Conservation (phyloP, 2,888 invertebrate genomes). For the Andrena minutula region DNA sequence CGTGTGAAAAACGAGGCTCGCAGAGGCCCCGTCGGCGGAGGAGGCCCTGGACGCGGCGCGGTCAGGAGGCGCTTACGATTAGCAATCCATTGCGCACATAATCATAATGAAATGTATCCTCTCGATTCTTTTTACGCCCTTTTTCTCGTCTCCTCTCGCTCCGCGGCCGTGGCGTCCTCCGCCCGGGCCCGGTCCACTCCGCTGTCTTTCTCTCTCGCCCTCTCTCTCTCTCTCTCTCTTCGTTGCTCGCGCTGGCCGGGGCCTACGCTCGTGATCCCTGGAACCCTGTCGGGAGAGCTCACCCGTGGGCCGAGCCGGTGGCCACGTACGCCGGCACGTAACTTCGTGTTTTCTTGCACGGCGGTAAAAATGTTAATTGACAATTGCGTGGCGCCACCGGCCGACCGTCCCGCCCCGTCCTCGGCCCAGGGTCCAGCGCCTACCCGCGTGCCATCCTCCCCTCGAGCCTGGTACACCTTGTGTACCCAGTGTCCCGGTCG, state of each 20-base stretch:
- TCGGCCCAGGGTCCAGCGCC: conserved; percentile 21
- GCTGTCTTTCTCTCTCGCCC: neutral
- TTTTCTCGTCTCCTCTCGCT: conserved; percentile 5
- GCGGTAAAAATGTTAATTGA: conserved; percentile 84
- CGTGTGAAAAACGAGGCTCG: conserved; percentile 52
- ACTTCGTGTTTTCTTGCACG: conserved; percentile 81
- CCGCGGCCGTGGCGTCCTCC: neutral
- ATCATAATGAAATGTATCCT: conserved; percentile 81
- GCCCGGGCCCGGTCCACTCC: neutral
- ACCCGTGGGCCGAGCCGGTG: conserved; percentile 57
- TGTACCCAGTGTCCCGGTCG: conserved; percentile 51
- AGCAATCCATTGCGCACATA: conserved; percentile 75
- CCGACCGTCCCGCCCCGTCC: conserved; percentile 68
- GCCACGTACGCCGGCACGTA: conserved; percentile 68
- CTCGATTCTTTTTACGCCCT: conserved; percentile 25
- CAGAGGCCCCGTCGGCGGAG: neutral
- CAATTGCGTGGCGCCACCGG: conserved; percentile 83
- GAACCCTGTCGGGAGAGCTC: conserved; percentile 63
- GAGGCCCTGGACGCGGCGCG: conserved; percentile 24
- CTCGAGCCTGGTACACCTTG: conserved; percentile 8
- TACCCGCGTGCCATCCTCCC: conserved; percentile 34
- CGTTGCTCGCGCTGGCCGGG: conserved; percentile 11
- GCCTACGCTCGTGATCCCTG: conserved; percentile 42
- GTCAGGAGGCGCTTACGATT: conserved; percentile 66
- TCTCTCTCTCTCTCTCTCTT: conserved; percentile 7